A percentile compares a stretch with the other conserved stretches of the same genome.
These are phyloP conservation scores for Calidris pygmaea DNA, from an alignment of 2,113 vertebrate species.

Conservation along the genomic window DNA sequence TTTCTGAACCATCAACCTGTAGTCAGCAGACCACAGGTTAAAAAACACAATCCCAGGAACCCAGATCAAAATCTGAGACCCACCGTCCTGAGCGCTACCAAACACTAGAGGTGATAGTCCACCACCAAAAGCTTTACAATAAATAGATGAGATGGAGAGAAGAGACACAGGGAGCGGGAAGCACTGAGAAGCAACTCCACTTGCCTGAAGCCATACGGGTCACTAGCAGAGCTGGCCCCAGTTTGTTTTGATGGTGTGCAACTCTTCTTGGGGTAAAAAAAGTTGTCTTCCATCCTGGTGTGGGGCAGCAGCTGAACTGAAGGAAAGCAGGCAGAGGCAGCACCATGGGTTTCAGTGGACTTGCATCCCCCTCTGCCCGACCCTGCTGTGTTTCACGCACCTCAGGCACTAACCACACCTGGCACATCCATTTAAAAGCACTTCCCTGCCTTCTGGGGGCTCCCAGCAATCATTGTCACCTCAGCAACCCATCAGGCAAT, in stretches of 20 bases:
- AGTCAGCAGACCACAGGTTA: background rate
- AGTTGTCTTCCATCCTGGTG: background rate
- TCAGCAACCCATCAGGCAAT: background rate
- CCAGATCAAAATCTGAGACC: background rate
- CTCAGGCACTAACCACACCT: background rate
- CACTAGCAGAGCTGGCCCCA: background rate
- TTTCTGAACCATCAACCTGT: background rate
- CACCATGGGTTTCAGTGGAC: fast-evolving
- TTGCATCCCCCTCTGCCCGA: background rate
- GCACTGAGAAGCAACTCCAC: background rate
- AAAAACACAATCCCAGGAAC: background rate
- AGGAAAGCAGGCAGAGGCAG: background rate
- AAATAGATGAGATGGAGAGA: background rate
- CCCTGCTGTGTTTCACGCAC: background rate
- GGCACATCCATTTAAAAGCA: background rate
- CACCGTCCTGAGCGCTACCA: background rate
- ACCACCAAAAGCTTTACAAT: background rate
- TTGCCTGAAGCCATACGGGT: background rate
- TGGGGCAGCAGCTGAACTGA: background rate
- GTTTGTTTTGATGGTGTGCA: background rate
- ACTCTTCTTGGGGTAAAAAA: background rate
- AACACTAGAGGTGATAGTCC: background rate
- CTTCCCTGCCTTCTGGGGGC: background rate
- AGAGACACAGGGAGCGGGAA: background rate
- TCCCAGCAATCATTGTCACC: background rate